These are phyloP conservation scores for Drosophila meridionalis DNA, from an alignment of 2,888 invertebrate genomes.

Conservation along the genomic window DNA sequence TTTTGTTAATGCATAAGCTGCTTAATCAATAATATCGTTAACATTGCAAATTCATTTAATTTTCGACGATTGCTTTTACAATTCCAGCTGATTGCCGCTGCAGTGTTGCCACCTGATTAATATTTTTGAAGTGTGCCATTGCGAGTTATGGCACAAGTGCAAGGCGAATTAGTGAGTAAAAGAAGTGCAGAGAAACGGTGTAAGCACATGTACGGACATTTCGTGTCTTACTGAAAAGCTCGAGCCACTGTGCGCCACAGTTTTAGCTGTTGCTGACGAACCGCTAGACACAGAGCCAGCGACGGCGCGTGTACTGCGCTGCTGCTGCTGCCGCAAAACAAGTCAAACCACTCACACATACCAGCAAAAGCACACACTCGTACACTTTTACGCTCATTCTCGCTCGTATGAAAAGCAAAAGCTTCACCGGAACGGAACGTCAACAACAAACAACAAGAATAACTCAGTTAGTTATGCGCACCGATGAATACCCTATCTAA, in stretches of 20 bases:
- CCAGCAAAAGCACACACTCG: conserved; percentile 15
- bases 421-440: conserved; percentile 58
- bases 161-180: not conserved
- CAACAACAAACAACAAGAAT: conserved; percentile 52
- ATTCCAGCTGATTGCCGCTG: not conserved
- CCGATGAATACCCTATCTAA: conserved; percentile 32
- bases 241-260: conserved; percentile 67
- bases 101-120: conserved; percentile 11
- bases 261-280: conserved; percentile 59
- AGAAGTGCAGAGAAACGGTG: not conserved
- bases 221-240: conserved; percentile 17
- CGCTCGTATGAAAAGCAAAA: conserved; percentile 59
- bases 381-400: conserved; percentile 32
- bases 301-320: conserved; percentile 75
- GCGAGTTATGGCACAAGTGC: conserved; percentile 1
- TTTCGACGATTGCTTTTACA: not conserved
- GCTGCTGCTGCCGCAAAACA: conserved; percentile 71
- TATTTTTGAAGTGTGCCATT: conserved; percentile 4
- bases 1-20: not conserved
- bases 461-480: conserved; percentile 11
- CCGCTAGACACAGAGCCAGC: conserved; percentile 65
- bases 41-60: conserved; percentile 4
- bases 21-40: conserved; percentile 16
- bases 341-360: conserved; percentile 75
- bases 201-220: not conserved